These are phyloP conservation scores for Drosophila gaucha DNA, from an alignment of 2,888 invertebrate genomes.

Conservation along the genomic window DNA sequence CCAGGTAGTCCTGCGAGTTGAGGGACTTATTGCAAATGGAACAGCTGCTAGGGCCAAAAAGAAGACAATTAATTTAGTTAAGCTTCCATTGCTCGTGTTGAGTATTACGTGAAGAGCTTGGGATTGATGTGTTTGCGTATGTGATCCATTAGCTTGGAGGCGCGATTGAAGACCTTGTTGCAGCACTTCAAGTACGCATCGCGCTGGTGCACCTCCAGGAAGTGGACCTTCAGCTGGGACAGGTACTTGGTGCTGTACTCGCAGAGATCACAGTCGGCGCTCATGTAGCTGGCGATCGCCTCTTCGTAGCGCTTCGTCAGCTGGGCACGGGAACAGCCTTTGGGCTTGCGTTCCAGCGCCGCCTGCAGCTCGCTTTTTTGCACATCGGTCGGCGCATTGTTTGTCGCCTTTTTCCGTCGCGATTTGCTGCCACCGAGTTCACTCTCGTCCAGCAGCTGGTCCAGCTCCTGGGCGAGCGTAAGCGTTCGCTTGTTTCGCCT, in stretches of 20 bases:
- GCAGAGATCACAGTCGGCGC: constrained; percentile 78
- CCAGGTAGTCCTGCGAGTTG: constrained; percentile 68
- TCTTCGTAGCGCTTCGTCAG: constrained; percentile 69
- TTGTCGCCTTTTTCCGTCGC: constrained; percentile 32
- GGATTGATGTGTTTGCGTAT: constrained; percentile 80
- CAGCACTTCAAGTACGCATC: constrained; percentile 80
- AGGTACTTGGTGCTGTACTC: constrained; percentile 67
- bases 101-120: constrained; percentile 71
- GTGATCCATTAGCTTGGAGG: constrained; percentile 75
- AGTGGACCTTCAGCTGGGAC: constrained; percentile 73
- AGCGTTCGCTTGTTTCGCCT: constrained; percentile 20
- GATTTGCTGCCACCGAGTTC: constrained; percentile 4
- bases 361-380: constrained; percentile 56
- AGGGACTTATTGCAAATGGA: constrained; percentile 68
- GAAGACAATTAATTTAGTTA: not conserved
- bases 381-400: constrained; percentile 14
- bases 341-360: constrained; percentile 63
- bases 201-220: constrained; percentile 70
- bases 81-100: not conserved
- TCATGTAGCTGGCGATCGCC: constrained; percentile 73
- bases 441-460: constrained; percentile 46
- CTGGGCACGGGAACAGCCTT: constrained; percentile 70
- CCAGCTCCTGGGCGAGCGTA: constrained; percentile 54
- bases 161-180: constrained; percentile 70
- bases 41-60: constrained; percentile 38